Base-by-base conservation (phyloP, 2,113 vertebrate genomes). In the Bathybates hornii region DNA sequence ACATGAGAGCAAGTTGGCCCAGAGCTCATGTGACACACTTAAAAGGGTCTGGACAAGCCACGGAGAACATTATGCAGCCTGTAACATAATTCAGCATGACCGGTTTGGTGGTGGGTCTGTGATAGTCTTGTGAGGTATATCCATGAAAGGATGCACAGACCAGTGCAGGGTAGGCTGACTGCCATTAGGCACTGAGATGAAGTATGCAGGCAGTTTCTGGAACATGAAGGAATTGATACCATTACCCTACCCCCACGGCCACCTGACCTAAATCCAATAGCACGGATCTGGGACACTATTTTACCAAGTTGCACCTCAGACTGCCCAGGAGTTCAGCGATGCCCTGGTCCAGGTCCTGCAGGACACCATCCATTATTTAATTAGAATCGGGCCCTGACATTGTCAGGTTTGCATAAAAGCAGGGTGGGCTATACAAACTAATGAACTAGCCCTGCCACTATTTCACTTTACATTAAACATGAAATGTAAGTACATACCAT, bases 171-270 rank as follows among this genome's bases (percentile, higher is more conserved):
- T 66, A 66, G 6, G 10, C 19, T 66, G 34, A 38, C 19, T 66
- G 61, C 34, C 1, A 38, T 66, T 66, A 66, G 61, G 19, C 34
- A 38, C 6, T 66, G 61, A 19, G 34, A 66, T 38, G 61, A 38
- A 66, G 34, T 21, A 66, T n/a, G 6, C 34, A 38, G 32, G 6
- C 61, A 66, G 61, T 66, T 66, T 32, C 32, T 66, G 61, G 10
- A 38, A 66, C 61, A 3, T 66, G 6, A 66, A 66, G 61, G 61
- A 66, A 66, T 66, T 66, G 61, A n/a, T 66, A 66, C 61, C 61
- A 66, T 66, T n/a, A 38, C 34, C 19, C 61, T n/a, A 66, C 10
- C 61, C 61, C 61, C 34, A 66, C 3, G 6, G 34, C 34, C 34
- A 66, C 61, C 61, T 38, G 34, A 66, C 61, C 10, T 21, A 66